Evolutionary conservation across 2,113 vertebrate genomes (phyloP).

Genomic region (Poecile atricapillus): DNA sequence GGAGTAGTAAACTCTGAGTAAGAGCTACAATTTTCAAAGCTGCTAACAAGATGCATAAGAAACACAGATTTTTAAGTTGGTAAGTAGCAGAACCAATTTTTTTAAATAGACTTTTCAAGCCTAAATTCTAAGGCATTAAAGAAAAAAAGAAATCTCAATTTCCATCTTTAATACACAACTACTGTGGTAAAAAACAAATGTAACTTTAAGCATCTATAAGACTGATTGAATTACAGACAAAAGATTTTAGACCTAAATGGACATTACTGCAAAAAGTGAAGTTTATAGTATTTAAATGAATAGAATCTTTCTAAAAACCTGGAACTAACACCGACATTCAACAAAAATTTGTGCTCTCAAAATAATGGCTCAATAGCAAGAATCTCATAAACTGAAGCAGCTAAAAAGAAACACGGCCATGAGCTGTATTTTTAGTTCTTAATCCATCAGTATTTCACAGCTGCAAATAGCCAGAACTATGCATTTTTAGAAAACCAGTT

Average conservation of each 20-base stretch:
- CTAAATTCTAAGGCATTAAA: background rate
- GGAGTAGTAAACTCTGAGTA: background rate
- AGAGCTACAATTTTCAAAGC: background rate
- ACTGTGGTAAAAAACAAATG: background rate
- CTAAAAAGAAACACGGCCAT: conserved; percentile 31
- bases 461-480: conserved; percentile 53
- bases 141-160: background rate
- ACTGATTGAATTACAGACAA: background rate
- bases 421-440: conserved; percentile 53
- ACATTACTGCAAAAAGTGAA: background rate
- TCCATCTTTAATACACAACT: background rate
- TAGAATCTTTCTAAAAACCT: background rate
- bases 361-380: background rate
- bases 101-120: background rate
- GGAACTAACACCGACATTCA: background rate
- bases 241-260: background rate
- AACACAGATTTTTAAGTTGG: background rate
- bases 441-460: conserved; percentile 58
- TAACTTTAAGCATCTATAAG: background rate
- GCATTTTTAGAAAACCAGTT: conserved; percentile 56
- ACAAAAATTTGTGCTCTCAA: background rate
- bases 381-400: background rate
- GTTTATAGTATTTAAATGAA: background rate
- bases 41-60: background rate
- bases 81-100: background rate